Conservation (phyloP, 2,888 invertebrate genomes). For the Cynaeus angustus region DNA sequence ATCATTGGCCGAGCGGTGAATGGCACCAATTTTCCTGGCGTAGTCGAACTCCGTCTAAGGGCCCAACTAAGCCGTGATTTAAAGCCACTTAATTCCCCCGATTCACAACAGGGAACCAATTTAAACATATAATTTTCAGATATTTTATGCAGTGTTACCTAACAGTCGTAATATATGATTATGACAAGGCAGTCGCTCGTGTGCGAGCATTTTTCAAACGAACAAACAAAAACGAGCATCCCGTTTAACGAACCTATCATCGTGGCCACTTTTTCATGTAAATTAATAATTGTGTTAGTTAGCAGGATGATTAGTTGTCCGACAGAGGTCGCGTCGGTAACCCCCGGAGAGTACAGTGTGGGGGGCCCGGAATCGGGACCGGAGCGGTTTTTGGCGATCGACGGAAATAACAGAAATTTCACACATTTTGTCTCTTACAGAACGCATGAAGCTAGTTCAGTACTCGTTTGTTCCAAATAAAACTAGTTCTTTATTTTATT, state of each 20-base stretch:
- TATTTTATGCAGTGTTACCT: slow-evolving; percentile 53
- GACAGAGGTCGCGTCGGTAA: slow-evolving; percentile 60
- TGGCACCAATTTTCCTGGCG: slow-evolving; percentile 18
- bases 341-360: slow-evolving; percentile 58
- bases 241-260: slow-evolving; percentile 60
- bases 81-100: slow-evolving; percentile 51
- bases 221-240: slow-evolving; percentile 46
- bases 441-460: too few species aligned
- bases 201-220: slow-evolving; percentile 46
- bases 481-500: too few species aligned
- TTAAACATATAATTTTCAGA: slow-evolving; percentile 52
- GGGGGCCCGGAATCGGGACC: slow-evolving; percentile 51
- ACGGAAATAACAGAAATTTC: too few species aligned
- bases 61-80: slow-evolving; percentile 42
- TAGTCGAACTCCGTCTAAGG: slow-evolving; percentile 13
- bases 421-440: too few species aligned
- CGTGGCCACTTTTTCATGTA: slow-evolving; percentile 60
- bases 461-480: too few species aligned
- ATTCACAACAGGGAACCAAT: slow-evolving; percentile 55
- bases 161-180: slow-evolving; percentile 53
- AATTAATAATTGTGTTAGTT: slow-evolving; percentile 65
- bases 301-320: slow-evolving; percentile 62
- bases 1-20: slow-evolving; percentile 9
- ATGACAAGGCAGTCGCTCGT: slow-evolving; percentile 41
- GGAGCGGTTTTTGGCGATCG: not conserved